Conservation (phyloP, 2,888 invertebrate genomes). For the Zele albiditarsus region DNA sequence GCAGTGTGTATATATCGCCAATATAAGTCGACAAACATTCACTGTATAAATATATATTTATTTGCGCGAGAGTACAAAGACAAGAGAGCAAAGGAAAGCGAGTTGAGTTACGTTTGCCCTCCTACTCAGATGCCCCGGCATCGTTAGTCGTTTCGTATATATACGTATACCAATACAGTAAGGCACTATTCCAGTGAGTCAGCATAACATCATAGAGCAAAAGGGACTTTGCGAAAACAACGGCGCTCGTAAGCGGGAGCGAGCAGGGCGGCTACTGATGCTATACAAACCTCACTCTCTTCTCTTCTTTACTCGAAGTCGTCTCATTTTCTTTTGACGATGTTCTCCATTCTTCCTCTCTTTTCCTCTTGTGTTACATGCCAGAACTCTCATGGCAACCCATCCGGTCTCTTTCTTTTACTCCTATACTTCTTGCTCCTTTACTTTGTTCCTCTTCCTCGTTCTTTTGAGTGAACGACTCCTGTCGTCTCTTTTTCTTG, state of each 20-base stretch:
- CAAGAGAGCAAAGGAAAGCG: constrained; percentile 11
- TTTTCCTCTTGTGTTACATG: constrained; percentile 26
- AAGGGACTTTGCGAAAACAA: constrained; percentile 6
- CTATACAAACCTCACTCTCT: constrained; percentile 30
- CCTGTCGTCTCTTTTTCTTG: constrained; percentile 19
- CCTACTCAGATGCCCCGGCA: constrained; percentile 54
- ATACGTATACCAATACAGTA: constrained; percentile 10
- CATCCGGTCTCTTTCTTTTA: background rate
- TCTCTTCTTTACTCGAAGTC: constrained; percentile 19
- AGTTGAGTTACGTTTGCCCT: constrained; percentile 53
- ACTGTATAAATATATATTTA: background rate
- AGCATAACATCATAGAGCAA: background rate
- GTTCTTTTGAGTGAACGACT: background rate
- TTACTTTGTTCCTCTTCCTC: background rate
- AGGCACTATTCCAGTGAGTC: constrained; percentile 39
- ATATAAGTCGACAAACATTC: constrained; percentile 10
- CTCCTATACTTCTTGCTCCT: constrained; percentile 20
- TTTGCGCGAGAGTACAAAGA: constrained; percentile 26
- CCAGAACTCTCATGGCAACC: background rate
- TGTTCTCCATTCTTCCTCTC: constrained; percentile 13
- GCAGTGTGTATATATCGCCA: background rate
- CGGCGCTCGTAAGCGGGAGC: constrained; percentile 18
- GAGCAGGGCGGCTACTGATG: constrained; percentile 19
- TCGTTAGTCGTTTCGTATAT: constrained; percentile 23
- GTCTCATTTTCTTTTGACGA: background rate